Evolutionary conservation across 2,888 invertebrate genomes (phyloP), one percentile per base, ranked within the genome.

Genomic region (Zhuqinia jingwanae): DNA sequence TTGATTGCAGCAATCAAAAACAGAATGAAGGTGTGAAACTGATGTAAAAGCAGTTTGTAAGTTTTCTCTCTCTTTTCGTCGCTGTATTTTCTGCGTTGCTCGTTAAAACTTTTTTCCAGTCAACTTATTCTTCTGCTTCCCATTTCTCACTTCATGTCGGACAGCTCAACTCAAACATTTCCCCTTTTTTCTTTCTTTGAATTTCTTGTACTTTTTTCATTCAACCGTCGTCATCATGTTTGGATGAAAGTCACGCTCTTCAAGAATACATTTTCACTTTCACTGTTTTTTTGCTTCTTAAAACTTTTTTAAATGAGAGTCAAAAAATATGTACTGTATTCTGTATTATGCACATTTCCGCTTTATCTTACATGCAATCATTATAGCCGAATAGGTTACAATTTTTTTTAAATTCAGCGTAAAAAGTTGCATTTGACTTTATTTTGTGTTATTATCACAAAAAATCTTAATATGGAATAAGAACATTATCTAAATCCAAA

Each of bases 61-160:
- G 8, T 36, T 36, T 36, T 36, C 8, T 8, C 8, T 36, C 30
- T 42, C 17, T 36, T 30, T 65, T 65, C 13, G 1, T 22, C 5
- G 22, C 3, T 20, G 2, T 25, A 17, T n/a, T 20, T 15, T 36
- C 1, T 36, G 42, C 30, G n/a, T n/a, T 65, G 65, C 65, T 65
- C 42, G 65, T 65, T 65, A 65, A 65, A 65, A 65, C 30, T 30
- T 65, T 65, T 42, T n/a, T 65, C 5, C 17, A 27, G 36, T 42
- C 17, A 36, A n/a, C 20, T 58, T 58, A 3, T 65, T n/a, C 27
- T 42, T 17, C 65, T 17, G 6, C n/a, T 27, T 63, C 63, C 15
- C 27, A 27, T 63, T 6, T 27, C 30, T 63, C 8, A 15, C 20
- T n/a, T 63, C n/a, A n/a, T n/a, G n/a, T n/a, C 36, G 8, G 5